Evolutionary conservation across 2,888 invertebrate genomes (phyloP).

Genomic region (Ophion costatus): DNA sequence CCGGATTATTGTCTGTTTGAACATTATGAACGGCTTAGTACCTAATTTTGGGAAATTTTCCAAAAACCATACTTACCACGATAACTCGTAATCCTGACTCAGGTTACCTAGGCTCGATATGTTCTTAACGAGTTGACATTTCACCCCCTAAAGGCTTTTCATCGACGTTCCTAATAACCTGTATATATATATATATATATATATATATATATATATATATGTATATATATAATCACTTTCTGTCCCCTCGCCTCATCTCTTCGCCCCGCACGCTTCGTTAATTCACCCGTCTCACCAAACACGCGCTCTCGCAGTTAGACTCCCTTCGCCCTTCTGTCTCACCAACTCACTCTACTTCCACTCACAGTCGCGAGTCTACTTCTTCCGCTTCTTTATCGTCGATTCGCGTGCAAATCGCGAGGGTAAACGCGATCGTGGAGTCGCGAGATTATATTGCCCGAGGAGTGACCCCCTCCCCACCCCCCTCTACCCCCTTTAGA

Average conservation of each 20-base stretch:
- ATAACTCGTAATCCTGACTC: no score
- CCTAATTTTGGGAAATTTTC: no score
- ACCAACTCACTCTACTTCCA: neutral
- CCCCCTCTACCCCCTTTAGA: neutral
- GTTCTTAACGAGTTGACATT: no score
- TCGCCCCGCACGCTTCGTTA: neutral
- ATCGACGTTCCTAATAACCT: no score
- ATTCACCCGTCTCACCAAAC: neutral
- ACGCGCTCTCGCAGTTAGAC: slow-evolving; percentile 12
- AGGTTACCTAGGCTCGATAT: no score
- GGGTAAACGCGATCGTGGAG: slow-evolving; percentile 36
- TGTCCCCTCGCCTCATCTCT: neutral
- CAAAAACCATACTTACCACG: no score
- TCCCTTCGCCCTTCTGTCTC: neutral
- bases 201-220: no score
- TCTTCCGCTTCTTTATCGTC: slow-evolving; percentile 59
- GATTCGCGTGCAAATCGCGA: slow-evolving; percentile 59
- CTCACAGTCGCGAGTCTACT: slow-evolving; percentile 15
- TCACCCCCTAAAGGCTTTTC: no score
- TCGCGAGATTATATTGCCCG: slow-evolving; percentile 57
- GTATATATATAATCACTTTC: no score
- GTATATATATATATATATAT: no score
- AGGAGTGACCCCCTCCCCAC: slow-evolving; percentile 6
- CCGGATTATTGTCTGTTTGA: no score
- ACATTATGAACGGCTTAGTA: no score